Evolutionary conservation across 1,140 invertebrate species (phyloP), one percentile per base, ranked within the genome.

Genomic region (Laodelphax striatellus): DNA sequence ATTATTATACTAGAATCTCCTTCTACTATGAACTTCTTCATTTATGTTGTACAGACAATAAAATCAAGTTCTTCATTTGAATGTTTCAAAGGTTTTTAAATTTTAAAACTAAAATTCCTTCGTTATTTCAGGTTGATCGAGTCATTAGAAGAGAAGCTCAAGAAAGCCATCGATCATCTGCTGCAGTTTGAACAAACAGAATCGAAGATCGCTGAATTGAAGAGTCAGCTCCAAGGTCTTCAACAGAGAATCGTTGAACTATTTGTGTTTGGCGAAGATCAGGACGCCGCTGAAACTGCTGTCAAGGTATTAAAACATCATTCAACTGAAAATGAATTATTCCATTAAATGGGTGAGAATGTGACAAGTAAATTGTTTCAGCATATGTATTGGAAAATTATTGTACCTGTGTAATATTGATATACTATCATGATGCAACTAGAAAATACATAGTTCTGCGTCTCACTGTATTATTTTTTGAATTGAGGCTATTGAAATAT

Each of bases 251-350:
- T 88, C 28, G 77, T 77, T 41, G 72, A 75, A 52, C 80, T 90
- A 62, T 85, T 90, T 78, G 82, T 88, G 1, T 90, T 83, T 72
- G 85, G 82, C 52, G 53, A 56, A 53, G 64, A 73, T 60, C 58
- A 62, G 21, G 64, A 67, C 19, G 63, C 17, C 19, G 62, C 66
- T 14, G 66, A 72, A 56, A 54, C 19, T 17, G 24, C 52, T 44
- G 50, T 71, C 38, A 60, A 70, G 28, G 70, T 69, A 62, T 58
- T 57, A 46, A 6, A 41, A 56, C n/a, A n/a, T 28, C 16, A 14
- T 62, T 54, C 14, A 0, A 42, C 2, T 53, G 9, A 50, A 14
- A 22, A 28, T 46, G 10, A n/a, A n/a, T n/a, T n/a, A n/a, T n/a
- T n/a, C n/a, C n/a, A n/a, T n/a, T n/a, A n/a, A n/a, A n/a, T n/a